Evolutionary conservation across 2,113 vertebrate species (phyloP), one percentile per base, ranked within the genome.

Genomic region (Taxidea taxus): DNA sequence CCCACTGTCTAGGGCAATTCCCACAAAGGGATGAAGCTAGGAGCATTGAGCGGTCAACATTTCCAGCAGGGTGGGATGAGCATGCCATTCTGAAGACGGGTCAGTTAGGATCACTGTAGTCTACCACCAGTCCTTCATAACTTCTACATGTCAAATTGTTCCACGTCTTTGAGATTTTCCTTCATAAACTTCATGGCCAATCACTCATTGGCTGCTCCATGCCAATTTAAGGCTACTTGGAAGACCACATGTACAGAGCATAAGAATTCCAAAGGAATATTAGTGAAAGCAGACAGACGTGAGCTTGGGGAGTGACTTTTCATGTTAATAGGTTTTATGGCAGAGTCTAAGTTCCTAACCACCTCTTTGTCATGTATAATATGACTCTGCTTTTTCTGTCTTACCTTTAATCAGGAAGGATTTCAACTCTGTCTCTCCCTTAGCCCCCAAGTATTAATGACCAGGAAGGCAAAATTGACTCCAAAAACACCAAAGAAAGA

Each of bases 61-160:
- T 8, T 51, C 29, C 62, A 72, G 62, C 7, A n/a, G 27, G 29
- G 4, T 0, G 13, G 42, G n/a, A n/a, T 4, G 4, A 34, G 11
- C 6, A 7, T 0, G 3, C 2, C 9, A 0, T 4, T 49, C 72
- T 11, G 72, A 27, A 58, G 49, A 21, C 1, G 1, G 31, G 14
- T 11, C 7, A 20, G 0, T 23, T 2, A 16, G 37, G 15, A 4
- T 13, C 66, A 14, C 42, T 8, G 3, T 11, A 27, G 7, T 21
- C 31, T 16, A 3, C 42, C 4, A 16, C 25, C 2, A 13, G 39
- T 25, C 27, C 81, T 14, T n/a, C 15, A 31, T 64, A 42, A 87
- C 3, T 23, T 29, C 42, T 44, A 2, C 0, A 7, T 0, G 0
- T 4, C 49, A 10, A 6, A 8, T 27, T 39, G 2, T 6, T 3